Conservation (phyloP, 1,140 invertebrate species). For the Diachasmimorpha longicaudata region DNA sequence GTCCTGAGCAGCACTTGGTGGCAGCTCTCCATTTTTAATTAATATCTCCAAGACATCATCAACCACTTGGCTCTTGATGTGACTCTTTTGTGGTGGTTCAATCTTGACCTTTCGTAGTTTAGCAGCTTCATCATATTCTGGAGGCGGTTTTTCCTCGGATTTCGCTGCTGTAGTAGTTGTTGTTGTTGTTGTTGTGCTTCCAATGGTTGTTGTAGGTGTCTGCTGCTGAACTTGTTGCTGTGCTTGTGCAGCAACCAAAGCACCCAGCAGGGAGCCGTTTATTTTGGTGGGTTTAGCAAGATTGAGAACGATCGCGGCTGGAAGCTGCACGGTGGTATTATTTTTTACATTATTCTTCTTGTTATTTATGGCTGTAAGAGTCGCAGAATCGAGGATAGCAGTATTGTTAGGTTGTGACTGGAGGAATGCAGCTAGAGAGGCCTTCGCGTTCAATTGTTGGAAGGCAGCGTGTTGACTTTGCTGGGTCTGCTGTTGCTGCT, state of each 20-base stretch:
- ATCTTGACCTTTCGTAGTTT: constrained; percentile 67
- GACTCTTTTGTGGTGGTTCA: constrained; percentile 62
- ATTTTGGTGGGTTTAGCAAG: constrained; percentile 56
- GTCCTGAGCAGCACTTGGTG: constrained; percentile 83
- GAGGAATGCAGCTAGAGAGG: constrained; percentile 64
- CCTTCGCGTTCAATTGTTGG: constrained; percentile 63
- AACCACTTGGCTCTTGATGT: constrained; percentile 84
- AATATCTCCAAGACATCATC: constrained; percentile 96
- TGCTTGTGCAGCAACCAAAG: constrained; percentile 57
- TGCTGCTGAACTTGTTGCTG: constrained; percentile 53
- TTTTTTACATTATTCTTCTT: constrained; percentile 60
- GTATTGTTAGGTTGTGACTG: constrained; percentile 62
- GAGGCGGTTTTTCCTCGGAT: constrained; percentile 61
- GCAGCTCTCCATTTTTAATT: constrained; percentile 91
- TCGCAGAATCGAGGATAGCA: constrained; percentile 54
- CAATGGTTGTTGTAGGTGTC: constrained; percentile 40
- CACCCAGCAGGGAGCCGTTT: constrained; percentile 55
- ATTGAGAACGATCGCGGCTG: constrained; percentile 58
- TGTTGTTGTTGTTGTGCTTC: constrained; percentile 46
- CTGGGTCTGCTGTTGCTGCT: constrained; percentile 31
- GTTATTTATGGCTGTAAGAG: constrained; percentile 58
- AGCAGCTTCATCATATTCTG: constrained; percentile 75
- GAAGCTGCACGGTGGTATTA: constrained; percentile 55
- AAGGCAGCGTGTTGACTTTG: constrained; percentile 56
- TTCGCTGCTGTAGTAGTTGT: constrained; percentile 44